Evolutionary conservation across 2,888 invertebrate species (phyloP).

Genomic region (Stenchaetothrips biformis): DNA sequence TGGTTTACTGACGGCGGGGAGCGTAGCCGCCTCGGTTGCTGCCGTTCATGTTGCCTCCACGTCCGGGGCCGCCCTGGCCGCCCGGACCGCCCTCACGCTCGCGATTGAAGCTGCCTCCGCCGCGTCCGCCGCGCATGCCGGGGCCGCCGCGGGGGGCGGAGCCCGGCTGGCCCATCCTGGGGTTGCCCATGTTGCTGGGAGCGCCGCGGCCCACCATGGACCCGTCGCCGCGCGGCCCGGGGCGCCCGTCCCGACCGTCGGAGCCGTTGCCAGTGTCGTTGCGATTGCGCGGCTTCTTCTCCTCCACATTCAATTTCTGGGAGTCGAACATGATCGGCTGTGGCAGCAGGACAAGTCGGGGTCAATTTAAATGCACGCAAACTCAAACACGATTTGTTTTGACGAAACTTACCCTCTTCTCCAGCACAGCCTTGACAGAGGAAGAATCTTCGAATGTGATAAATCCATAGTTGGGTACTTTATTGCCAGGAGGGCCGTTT

Average conservation of each 20-base stretch:
- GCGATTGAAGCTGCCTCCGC: not conserved
- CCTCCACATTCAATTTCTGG: slow-evolving; percentile 86
- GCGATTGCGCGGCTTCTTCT: slow-evolving; percentile 45
- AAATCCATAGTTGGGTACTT: slow-evolving; percentile 82
- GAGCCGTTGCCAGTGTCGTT: slow-evolving; percentile 8
- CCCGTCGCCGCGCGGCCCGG: slow-evolving; percentile 41
- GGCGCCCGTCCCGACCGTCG: slow-evolving; percentile 42
- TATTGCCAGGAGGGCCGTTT: slow-evolving; percentile 41
- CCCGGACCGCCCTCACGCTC: not conserved
- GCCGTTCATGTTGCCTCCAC: slow-evolving; percentile 1
- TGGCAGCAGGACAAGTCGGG: slow-evolving; percentile 37
- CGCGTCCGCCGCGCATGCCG: slow-evolving; percentile 6
- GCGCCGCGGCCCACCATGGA: slow-evolving; percentile 42
- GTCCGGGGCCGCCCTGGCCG: not conserved
- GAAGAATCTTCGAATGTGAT: slow-evolving; percentile 83
- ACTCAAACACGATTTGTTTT: not conserved
- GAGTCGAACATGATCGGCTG: slow-evolving; percentile 73
- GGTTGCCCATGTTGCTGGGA: slow-evolving; percentile 5
- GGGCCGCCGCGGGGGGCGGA: not conserved
- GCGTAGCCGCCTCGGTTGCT: slow-evolving; percentile 1
- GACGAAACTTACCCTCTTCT: slow-evolving; percentile 44
- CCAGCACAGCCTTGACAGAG: slow-evolving; percentile 59
- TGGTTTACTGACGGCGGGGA: not conserved
- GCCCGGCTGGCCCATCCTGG: not conserved
- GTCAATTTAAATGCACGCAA: not conserved